Percentiles rank a stretch among this genome's conserved stretches.
Conservation (phyloP, 2,888 invertebrate species). For the Diadegma fenestrale region DNA sequence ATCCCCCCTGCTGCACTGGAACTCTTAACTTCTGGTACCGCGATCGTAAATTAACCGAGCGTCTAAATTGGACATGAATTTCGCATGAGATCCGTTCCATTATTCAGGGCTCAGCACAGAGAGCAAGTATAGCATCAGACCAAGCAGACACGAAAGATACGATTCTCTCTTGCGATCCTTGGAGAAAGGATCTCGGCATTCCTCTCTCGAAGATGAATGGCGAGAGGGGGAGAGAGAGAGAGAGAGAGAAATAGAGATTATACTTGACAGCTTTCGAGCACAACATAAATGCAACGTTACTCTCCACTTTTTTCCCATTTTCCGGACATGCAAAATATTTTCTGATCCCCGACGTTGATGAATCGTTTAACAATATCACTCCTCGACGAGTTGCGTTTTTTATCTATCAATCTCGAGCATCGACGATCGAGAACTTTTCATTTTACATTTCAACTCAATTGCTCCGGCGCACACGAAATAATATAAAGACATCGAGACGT, state of each 20-base stretch:
- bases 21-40: slow-evolving; percentile 72
- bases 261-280: slow-evolving; percentile 20
- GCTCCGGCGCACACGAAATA: slow-evolving; percentile 11
- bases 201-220: slow-evolving; percentile 35
- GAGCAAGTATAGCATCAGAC: slow-evolving; percentile 38
- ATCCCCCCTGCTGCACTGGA: slow-evolving; percentile 39
- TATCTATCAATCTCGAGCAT: not conserved
- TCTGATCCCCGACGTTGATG: not conserved
- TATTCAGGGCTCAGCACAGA: slow-evolving; percentile 70
- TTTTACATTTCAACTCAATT: not conserved
- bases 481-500: not conserved
- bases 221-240: not conserved
- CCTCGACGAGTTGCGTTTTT: not conserved
- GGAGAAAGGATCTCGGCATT: slow-evolving; percentile 39
- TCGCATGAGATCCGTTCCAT: slow-evolving; percentile 77
- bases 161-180: slow-evolving; percentile 37
- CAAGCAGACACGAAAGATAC: slow-evolving; percentile 53
- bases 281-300: slow-evolving; percentile 1
- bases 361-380: not conserved
- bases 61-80: slow-evolving; percentile 78
- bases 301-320: slow-evolving; percentile 22
- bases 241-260: slow-evolving; percentile 10
- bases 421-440: not conserved
- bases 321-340: not conserved
- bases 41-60: slow-evolving; percentile 77